These are phyloP conservation scores for Elymnias hypermnestra DNA, from an alignment of 1,140 invertebrate genomes.

Conservation along the genomic window DNA sequence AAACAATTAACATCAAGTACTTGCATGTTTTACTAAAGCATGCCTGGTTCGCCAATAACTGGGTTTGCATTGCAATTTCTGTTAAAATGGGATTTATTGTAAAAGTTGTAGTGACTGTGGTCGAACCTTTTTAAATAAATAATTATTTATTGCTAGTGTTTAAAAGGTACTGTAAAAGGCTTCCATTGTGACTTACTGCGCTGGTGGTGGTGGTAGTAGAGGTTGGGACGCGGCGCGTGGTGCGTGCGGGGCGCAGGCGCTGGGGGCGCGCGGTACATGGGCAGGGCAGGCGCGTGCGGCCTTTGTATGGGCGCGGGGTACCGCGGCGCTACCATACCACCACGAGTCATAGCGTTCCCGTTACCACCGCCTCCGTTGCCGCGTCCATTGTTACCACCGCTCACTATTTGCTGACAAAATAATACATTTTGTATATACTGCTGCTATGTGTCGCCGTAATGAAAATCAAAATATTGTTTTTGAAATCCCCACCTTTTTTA, in stretches of 20 bases:
- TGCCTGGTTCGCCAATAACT: too few species aligned
- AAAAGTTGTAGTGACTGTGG: too few species aligned
- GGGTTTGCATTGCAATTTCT: too few species aligned
- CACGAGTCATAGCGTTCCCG: constrained; percentile 45
- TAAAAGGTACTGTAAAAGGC: too few species aligned
- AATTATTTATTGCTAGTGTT: too few species aligned
- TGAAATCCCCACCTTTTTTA: too few species aligned
- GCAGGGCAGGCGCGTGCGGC: constrained; percentile 55
- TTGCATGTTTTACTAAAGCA: too few species aligned
- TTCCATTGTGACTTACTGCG: constrained; percentile 57
- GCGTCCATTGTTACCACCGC: constrained; percentile 31
- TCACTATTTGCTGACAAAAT: constrained; percentile 40
- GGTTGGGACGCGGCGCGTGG: constrained; percentile 38
- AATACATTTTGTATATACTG: constrained; percentile 3
- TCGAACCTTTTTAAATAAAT: too few species aligned
- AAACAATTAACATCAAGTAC: too few species aligned
- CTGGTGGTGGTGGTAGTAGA: constrained; percentile 54
- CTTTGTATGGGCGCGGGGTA: constrained; percentile 72
- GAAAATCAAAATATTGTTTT: too few species aligned
- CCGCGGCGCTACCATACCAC: constrained; percentile 47
- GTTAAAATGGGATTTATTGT: too few species aligned
- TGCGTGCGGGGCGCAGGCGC: constrained; percentile 38
- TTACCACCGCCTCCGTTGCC: constrained; percentile 28
- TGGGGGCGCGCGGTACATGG: constrained; percentile 47
- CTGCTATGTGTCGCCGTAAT: too few species aligned